These are phyloP conservation scores for fruit fly (Drosophila melanogaster) DNA, from an alignment of 1,140 invertebrate species.

Conservation along the genomic window Release_6_plus_ISO1_MT NT_033777.3:4657501-4658000, in stretches of 20 bases:
- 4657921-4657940: conserved; percentile 8
- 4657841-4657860: conserved; percentile 19
- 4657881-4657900: conserved; percentile 18
- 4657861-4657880: conserved; percentile 18
- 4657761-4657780: conserved; percentile 71
- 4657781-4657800: conserved; percentile 76
- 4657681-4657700: conserved; percentile 88
- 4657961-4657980: too few species aligned
- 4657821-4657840: conserved; percentile 21
- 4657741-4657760: conserved; percentile 68
- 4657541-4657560: too few species aligned
- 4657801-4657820: conserved; percentile 47
- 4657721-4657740: conserved; percentile 84
- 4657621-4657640: conserved; percentile 88
- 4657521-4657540: too few species aligned
- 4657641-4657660: conserved; percentile 87
- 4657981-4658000: too few species aligned
- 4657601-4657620: conserved; percentile 87
- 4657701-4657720: conserved; percentile 87
- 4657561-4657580: conserved; percentile 84
- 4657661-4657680: conserved; percentile 87
- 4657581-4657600: conserved; percentile 87
- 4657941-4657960: too few species aligned
- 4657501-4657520: too few species aligned
- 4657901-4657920: conserved; percentile 32